phyloP scores from a whole-genome alignment of 2,113 vertebrate genomes.

The Dicerorhinus sumatrensis region DNA sequence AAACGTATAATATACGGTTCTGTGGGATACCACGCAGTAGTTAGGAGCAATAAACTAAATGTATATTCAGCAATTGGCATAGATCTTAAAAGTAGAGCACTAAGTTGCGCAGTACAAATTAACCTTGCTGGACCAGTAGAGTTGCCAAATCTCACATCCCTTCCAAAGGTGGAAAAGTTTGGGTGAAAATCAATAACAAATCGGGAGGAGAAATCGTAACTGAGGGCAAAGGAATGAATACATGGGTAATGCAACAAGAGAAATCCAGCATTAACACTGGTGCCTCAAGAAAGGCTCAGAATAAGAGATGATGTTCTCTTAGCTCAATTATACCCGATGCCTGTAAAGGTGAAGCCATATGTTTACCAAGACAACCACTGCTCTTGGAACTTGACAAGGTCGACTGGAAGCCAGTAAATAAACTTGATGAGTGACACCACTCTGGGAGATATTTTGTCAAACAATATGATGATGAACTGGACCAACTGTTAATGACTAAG shows the following conservation, averaged over 20 bases:
- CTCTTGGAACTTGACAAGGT: not conserved
- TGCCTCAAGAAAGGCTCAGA: slow-evolving; percentile 1
- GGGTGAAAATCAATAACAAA: slow-evolving; percentile 6
- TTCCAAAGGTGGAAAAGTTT: not conserved
- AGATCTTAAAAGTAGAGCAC: not conserved
- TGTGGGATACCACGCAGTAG: not conserved
- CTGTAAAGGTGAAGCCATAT: not conserved
- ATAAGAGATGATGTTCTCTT: not conserved
- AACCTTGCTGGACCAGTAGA: not conserved
- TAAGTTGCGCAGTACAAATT: not conserved
- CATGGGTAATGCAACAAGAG: not conserved
- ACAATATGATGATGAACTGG: not conserved
- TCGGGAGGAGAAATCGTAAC: not conserved
- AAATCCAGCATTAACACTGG: not conserved
- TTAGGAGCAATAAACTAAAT: not conserved
- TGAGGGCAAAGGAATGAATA: not conserved
- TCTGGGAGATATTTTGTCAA: not conserved
- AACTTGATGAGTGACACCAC: not conserved
- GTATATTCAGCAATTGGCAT: not conserved
- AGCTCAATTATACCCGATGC: not conserved
- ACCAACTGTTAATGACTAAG: not conserved
- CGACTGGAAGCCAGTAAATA: not conserved
- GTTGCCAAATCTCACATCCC: not conserved
- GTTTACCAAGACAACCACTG: not conserved
- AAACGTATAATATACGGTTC: not conserved